phyloP scores from a whole-genome alignment of 35 echinoderm and acorn worm genomes.

The Ophiothrix spiculata region DNA sequence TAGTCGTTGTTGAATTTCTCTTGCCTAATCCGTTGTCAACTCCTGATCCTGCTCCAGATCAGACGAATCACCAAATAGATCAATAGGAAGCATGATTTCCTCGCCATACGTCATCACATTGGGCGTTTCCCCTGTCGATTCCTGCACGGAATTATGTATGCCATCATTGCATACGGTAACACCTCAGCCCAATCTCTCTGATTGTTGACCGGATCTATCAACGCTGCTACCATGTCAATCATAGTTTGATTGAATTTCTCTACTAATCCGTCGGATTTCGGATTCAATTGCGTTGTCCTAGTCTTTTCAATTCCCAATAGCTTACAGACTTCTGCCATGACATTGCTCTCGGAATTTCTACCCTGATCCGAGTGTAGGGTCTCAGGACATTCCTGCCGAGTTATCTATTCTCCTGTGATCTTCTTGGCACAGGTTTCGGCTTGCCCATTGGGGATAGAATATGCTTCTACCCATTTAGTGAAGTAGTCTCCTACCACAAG shows the following conservation, averaged over 20 bases:
- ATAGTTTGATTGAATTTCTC: slow-evolving; percentile 64
- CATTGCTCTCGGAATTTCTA: slow-evolving; percentile 49
- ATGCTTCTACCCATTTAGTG: slow-evolving; percentile 66
- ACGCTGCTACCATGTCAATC: slow-evolving; percentile 31
- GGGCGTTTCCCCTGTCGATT: too few relatives aligned
- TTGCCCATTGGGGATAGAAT: slow-evolving; percentile 56
- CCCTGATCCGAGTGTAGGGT: slow-evolving; percentile 64
- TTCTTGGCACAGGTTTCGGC: slow-evolving; percentile 41
- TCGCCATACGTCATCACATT: too few relatives aligned
- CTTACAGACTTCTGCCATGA: slow-evolving; percentile 55
- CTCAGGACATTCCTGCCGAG: slow-evolving; percentile 31
- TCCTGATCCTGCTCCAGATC: too few relatives aligned
- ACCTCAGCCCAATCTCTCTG: slow-evolving; percentile 70
- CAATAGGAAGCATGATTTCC: too few relatives aligned
- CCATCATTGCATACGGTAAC: too few relatives aligned
- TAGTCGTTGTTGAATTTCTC: too few relatives aligned
- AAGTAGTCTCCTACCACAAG: slow-evolving; percentile 65
- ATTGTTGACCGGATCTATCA: slow-evolving; percentile 30
- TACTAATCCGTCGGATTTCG: slow-evolving; percentile 43
- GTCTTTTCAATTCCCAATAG: slow-evolving; percentile 71
- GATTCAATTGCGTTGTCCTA: slow-evolving; percentile 41
- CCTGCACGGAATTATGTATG: too few relatives aligned
- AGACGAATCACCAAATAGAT: too few relatives aligned
- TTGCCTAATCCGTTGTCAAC: too few relatives aligned
- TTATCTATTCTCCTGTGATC: slow-evolving; percentile 48